Conservation (phyloP, 1,140 invertebrate genomes). For the Hyposmocoma kahamanoa region DNA sequence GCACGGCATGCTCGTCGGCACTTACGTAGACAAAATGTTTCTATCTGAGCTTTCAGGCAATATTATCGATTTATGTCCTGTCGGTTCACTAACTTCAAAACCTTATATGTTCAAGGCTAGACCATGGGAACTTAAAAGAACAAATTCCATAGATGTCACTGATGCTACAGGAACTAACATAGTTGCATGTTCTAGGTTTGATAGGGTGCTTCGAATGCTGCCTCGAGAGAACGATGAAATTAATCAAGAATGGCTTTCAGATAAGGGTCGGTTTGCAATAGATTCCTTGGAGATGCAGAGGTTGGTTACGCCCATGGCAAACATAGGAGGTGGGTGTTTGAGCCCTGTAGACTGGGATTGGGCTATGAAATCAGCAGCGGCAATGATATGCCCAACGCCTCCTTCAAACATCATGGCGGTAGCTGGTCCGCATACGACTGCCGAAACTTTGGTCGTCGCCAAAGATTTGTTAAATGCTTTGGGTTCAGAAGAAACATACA, state of each 20-base stretch:
- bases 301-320: slow-evolving; percentile 80
- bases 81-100: slow-evolving; percentile 98
- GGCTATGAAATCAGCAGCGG: slow-evolving; percentile 73
- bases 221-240: slow-evolving; percentile 83
- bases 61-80: slow-evolving; percentile 98
- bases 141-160: slow-evolving; percentile 83
- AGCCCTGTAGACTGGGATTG: slow-evolving; percentile 78
- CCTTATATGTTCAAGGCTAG: slow-evolving; percentile 91
- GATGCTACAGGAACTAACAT: slow-evolving; percentile 87
- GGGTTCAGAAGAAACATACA: slow-evolving; percentile 71
- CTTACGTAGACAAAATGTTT: slow-evolving; percentile 98
- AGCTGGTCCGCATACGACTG: slow-evolving; percentile 79
- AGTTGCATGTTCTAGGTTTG: slow-evolving; percentile 79
- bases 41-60: slow-evolving; percentile 98
- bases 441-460: slow-evolving; percentile 79
- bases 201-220: slow-evolving; percentile 82
- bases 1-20: slow-evolving; percentile 86
- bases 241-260: slow-evolving; percentile 88
- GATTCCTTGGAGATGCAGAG: slow-evolving; percentile 86
- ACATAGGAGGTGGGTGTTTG: slow-evolving; percentile 68
- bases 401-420: slow-evolving; percentile 75
- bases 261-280: slow-evolving; percentile 85
- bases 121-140: slow-evolving; percentile 78
- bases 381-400: slow-evolving; percentile 37
- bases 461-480: slow-evolving; percentile 85